A percentile compares a stretch with the other conserved stretches of the same genome.
Evolutionary conservation across 53 echinoderm and acorn worm genomes (phyloP).

Genomic region (Apostichopus leukothele): DNA sequence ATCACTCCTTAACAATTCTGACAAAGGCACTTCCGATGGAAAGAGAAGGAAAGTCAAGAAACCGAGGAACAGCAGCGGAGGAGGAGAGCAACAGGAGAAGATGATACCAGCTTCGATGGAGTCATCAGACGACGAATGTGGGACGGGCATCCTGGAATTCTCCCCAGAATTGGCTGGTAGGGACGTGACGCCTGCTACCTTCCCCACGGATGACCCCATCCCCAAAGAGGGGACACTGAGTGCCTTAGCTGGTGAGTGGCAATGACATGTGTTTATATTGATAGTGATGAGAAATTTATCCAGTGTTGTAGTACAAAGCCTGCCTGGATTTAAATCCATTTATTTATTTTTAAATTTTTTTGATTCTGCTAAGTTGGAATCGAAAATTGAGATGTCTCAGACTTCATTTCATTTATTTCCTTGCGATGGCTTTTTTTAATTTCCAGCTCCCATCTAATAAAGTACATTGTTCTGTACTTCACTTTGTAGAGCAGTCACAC

Average conservation of each 20-base stretch:
- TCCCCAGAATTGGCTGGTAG: constrained; percentile 96
- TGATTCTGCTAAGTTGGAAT: no score
- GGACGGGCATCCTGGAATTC: constrained; percentile 98
- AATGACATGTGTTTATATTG: no score
- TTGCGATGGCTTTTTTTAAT: no score
- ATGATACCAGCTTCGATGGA: constrained; percentile 68
- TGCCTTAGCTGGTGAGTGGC: constrained; percentile 84
- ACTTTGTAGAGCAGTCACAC: no score
- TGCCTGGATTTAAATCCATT: no score
- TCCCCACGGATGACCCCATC: constrained; percentile 44
- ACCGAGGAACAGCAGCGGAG: constrained; percentile 10
- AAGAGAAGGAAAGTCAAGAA: constrained; percentile 42
- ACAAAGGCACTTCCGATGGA: background rate
- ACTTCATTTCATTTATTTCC: no score
- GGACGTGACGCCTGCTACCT: constrained; percentile 91
- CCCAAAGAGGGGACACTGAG: constrained; percentile 64
- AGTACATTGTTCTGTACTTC: no score
- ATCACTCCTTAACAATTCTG: background rate
- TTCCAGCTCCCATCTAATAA: no score
- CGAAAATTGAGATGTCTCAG: no score
- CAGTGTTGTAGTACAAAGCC: no score
- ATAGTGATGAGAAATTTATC: no score
- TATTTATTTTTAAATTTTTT: no score
- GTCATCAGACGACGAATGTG: constrained; percentile 84
- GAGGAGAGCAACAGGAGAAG: constrained; percentile 40